Conservation (phyloP, 2,113 vertebrate species). For the Oncorhynchus nerka region DNA sequence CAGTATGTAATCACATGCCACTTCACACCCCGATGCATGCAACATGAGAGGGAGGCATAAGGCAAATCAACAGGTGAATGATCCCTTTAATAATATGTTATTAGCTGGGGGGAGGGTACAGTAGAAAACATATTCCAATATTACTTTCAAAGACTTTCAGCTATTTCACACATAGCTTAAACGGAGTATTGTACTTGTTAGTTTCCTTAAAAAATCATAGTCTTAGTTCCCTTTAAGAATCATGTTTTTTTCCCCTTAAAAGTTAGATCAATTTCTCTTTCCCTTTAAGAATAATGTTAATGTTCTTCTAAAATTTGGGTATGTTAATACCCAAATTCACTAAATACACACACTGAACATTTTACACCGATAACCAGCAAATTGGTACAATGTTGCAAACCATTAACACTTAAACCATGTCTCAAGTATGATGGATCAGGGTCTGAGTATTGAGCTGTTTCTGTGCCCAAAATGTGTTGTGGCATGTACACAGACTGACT, state of each 20-base stretch:
- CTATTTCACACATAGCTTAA: no score
- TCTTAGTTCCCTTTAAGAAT: neutral
- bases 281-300: neutral
- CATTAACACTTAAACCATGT: neutral
- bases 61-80: no score
- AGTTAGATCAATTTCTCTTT: neutral
- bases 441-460: neutral
- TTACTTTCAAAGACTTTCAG: no score
- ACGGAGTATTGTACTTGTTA: no score
- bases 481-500: neutral
- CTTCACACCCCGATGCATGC: neutral
- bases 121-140: no score
- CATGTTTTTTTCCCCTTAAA: neutral
- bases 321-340: neutral
- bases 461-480: neutral
- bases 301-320: no score
- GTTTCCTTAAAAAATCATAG: no score
- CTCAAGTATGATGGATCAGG: neutral
- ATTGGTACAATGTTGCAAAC: neutral
- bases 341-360: conserved; percentile 5
- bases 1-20: no score
- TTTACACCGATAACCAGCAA: neutral
- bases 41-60: neutral
- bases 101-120: neutral
- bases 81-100: no score